phyloP scores from a whole-genome alignment of 1,140 invertebrate genomes.

The Drosophila ogumai region DNA sequence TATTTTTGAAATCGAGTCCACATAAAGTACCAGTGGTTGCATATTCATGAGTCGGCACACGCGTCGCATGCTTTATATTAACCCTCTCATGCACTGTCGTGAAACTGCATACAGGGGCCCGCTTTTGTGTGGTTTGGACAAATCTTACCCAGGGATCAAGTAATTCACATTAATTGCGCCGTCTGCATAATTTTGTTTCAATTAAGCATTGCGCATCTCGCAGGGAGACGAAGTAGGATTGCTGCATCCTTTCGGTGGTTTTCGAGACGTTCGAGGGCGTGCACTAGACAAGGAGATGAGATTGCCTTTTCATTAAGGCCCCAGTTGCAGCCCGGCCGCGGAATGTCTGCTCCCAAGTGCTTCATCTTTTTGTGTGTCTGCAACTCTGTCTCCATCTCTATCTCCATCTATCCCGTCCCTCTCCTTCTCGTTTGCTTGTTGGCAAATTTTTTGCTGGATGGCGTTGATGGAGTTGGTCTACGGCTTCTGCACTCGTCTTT shows the following conservation, averaged over 20 bases:
- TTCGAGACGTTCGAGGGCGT: conserved; percentile 31
- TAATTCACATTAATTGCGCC: conserved; percentile 47
- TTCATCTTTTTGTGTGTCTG: conserved; percentile 58
- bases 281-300: conserved; percentile 47
- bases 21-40: background rate
- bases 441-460: conserved; percentile 47
- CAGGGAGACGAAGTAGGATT: conserved; percentile 3
- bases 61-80: conserved; percentile 20
- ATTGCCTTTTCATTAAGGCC: conserved; percentile 74
- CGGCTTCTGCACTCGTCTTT: conserved; percentile 42
- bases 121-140: conserved; percentile 43
- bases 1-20: background rate
- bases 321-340: conserved; percentile 12
- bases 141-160: conserved; percentile 21
- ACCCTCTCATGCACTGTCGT: conserved; percentile 20
- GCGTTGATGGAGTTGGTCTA: conserved; percentile 60
- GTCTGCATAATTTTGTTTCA: conserved; percentile 68
- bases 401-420: background rate
- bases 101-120: conserved; percentile 12
- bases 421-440: conserved; percentile 20
- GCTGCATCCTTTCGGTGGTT: conserved; percentile 31
- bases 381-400: conserved; percentile 19
- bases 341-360: conserved; percentile 60
- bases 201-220: conserved; percentile 60
- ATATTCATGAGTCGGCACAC: conserved; percentile 16